A percentile compares a stretch with the other conserved stretches of the same genome.
Evolutionary conservation across 2,888 invertebrate species (phyloP).

Genomic region (Nomada ferruginata): DNA sequence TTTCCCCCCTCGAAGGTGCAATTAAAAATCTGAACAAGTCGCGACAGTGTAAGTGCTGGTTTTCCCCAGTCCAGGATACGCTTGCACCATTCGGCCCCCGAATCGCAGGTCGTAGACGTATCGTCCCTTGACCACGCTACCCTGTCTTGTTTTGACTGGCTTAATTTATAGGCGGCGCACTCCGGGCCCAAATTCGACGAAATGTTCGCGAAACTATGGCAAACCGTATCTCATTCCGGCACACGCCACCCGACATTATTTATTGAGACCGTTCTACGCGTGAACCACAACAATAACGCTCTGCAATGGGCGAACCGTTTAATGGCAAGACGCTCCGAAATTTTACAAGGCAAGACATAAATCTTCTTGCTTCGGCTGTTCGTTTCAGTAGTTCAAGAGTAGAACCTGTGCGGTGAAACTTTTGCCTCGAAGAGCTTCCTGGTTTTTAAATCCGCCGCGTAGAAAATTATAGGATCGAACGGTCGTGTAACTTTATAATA

Average conservation of each 20-base stretch:
- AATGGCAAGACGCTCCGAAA: neutral
- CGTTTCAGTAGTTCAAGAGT: neutral
- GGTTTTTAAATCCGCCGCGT: too few species aligned
- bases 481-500: too few species aligned
- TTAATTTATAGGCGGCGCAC: conserved; percentile 60
- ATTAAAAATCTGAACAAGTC: conserved; percentile 24
- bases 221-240: conserved; percentile 35
- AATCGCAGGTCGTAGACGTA: neutral
- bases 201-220: conserved; percentile 42
- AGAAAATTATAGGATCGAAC: too few species aligned
- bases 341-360: conserved; percentile 28
- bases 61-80: conserved; percentile 32
- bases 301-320: neutral
- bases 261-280: conserved; percentile 43
- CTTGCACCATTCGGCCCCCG: neutral
- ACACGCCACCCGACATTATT: conserved; percentile 40
- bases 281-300: conserved; percentile 40
- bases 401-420: neutral
- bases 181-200: conserved; percentile 57
- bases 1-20: conserved; percentile 9
- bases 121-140: neutral
- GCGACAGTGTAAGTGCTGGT: conserved; percentile 25
- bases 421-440: too few species aligned
- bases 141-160: conserved; percentile 24
- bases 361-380: neutral